Conservation (phyloP, 2,797 vertebrate species). For the Tauraco hartlaubi region DNA sequence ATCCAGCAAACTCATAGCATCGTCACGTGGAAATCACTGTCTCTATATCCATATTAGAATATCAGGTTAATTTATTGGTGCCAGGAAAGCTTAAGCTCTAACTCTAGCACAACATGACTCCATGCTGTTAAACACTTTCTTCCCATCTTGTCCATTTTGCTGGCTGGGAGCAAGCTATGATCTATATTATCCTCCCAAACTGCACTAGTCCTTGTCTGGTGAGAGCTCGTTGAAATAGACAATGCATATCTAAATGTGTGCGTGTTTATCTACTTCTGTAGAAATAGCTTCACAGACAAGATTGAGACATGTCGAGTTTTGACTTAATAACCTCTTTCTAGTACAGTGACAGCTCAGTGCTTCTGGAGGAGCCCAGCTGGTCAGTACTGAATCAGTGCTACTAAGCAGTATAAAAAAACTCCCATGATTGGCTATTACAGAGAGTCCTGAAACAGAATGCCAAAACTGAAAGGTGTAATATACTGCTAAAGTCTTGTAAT, state of each 20-base stretch:
- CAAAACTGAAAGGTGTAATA: neutral
- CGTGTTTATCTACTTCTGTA: neutral
- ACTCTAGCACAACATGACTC: neutral
- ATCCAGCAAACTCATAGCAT: neutral
- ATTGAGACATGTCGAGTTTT: neutral
- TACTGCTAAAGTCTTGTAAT: neutral
- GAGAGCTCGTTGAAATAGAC: neutral
- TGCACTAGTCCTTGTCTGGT: neutral
- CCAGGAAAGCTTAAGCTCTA: neutral
- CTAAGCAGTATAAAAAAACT: neutral
- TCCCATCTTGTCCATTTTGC: neutral
- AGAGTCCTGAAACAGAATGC: neutral
- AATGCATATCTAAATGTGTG: neutral
- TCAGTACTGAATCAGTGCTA: neutral
- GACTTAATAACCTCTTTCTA: neutral
- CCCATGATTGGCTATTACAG: fast-evolving
- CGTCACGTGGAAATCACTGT: neutral
- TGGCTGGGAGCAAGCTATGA: neutral
- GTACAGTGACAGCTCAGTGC: neutral
- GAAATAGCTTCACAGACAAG: neutral
- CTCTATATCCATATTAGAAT: neutral
- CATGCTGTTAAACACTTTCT: neutral
- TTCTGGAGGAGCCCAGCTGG: neutral
- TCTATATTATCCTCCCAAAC: neutral
- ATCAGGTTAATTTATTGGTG: neutral